Evolutionary conservation across 1,140 invertebrate species (phyloP), one percentile per base, ranked within the genome.

Genomic region (Drosophila kepulauana): DNA sequence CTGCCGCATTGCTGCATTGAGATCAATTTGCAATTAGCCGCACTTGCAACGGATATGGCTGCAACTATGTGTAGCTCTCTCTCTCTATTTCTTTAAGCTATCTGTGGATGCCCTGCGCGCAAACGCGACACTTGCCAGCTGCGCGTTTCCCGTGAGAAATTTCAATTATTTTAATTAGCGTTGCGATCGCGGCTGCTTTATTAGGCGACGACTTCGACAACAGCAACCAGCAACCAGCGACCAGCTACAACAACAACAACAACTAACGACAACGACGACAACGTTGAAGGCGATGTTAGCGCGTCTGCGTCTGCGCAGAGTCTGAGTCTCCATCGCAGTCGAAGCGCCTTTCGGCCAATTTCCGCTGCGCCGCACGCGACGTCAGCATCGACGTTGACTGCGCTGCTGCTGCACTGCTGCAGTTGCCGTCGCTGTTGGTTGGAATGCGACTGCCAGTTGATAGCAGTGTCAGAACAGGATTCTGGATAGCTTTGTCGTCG

Each of bases 161-260:
- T 89, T 89, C 86, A 89, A 89, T 89, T 90, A 90, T 89, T 89
- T 89, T 89, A 89, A 89, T 89, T 89, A 89, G 85, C 85, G 81
- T 84, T 76, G 80, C 82, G 82, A 87, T 82, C 81, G 78, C 82
- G 70, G 70, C 59, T 80, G 82, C 82, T 81, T 86, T 86, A 86
- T 86, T 77, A 72, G 69, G 68, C 57, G 75, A 74, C 74, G 28
- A 69, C 65, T 30, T 8, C 43, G 30, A 51, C 54, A 20, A 45
- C 73, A 20, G 35, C 73, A 45, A 59, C 67, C 41, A 35, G 28
- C 72, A 46, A 38, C 0, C 66, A 57, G 30, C 63, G 6, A 35
- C 38, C 70, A 20, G 6, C 33, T 7, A 15, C 20, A 4, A 35
- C 57, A 38, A 62, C 41, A 28, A 45, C 64, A 57, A 45, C 71